These are phyloP conservation scores for Drosophila pseudotakahashii DNA, from an alignment of 2,888 invertebrate genomes.

Conservation along the genomic window DNA sequence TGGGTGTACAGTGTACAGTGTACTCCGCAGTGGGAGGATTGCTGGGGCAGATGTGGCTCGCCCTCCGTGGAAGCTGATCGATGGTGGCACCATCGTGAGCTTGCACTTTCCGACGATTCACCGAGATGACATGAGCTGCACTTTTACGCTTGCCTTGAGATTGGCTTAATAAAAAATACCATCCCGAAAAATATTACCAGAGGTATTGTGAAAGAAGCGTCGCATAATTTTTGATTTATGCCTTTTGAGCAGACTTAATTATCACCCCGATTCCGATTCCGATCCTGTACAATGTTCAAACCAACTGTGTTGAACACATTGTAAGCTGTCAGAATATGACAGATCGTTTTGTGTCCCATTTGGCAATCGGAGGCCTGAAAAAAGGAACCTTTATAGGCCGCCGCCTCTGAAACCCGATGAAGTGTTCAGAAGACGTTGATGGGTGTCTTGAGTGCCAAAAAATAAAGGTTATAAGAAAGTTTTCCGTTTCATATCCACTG, in stretches of 20 bases:
- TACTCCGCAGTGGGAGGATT: constrained; percentile 15
- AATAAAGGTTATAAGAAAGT: neutral
- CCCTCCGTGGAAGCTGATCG: constrained; percentile 53
- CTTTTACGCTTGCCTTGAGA: constrained; percentile 58
- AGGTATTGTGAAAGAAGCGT: constrained; percentile 28
- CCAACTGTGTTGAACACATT: constrained; percentile 48
- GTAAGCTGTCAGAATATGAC: constrained; percentile 73
- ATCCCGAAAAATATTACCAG: constrained; percentile 5
- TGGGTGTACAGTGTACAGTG: constrained; percentile 45
- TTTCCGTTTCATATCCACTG: constrained; percentile 6
- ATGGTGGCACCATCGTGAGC: constrained; percentile 58
- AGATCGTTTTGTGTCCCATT: constrained; percentile 65
- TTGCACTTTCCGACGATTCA: constrained; percentile 55
- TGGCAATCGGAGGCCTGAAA: constrained; percentile 40
- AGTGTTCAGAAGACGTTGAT: constrained; percentile 59
- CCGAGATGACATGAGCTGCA: constrained; percentile 34
- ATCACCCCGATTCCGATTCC: constrained; percentile 44
- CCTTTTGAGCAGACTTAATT: constrained; percentile 56
- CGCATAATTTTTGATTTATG: constrained; percentile 71
- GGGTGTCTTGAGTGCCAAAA: constrained; percentile 3
- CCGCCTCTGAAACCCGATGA: constrained; percentile 51
- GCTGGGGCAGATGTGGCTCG: constrained; percentile 34
- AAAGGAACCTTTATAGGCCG: constrained; percentile 25
- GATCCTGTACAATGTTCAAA: constrained; percentile 3
- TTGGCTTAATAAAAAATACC: constrained; percentile 21